Base-by-base conservation (phyloP, 1,140 invertebrate genomes). In the Penaeus indicus region DNA sequence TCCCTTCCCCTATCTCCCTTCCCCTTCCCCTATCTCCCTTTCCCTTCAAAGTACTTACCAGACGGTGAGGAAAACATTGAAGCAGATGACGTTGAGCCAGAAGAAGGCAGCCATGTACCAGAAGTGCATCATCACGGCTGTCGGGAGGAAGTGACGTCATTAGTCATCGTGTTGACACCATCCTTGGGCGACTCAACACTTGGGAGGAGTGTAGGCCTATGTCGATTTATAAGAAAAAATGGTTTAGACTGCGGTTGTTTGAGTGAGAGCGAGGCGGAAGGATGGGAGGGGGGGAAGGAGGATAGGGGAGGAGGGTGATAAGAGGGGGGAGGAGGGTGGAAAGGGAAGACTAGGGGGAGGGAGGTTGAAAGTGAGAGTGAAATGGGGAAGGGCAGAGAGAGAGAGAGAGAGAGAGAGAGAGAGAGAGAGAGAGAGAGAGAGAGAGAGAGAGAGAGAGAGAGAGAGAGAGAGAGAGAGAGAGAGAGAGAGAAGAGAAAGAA, bases 51-150 rank as follows among this genome's bases (percentile, higher is more conserved):
- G 10, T 61, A 86, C 85, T 86, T 16, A 86, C 85, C 85, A 86
- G 21, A 86, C 54, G 3, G 85, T 86, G n/a, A 86, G 75, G 32
- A 79, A 86, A 25, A 86, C 85, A 62, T 86, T 86, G 85, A 86
- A 86, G 22, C 75, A 86, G 77, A 86, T 86, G 22, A 86, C 85
- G 42, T 86, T 86, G 62, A 86, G 85, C 85, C 85, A 86, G 21
- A 86, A 78, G 85, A 86, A 86, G 77, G 85, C 85, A 0, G 85
- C 22, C 85, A 86, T 61, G 77, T 86, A 86, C 75, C 75, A 86
- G 85, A 86, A 86, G 62, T 86, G 85, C 85, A 86, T 86, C 77
- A 86, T 64, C 32, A 86, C 78, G 69, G 60, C 85, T 86, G 85
- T 54, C 10, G 64, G 25, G 22, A 81, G 79, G 47, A 47, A 42